Base-by-base conservation (phyloP, 1,140 invertebrate species). In the Dufourea novaeangliae region DNA sequence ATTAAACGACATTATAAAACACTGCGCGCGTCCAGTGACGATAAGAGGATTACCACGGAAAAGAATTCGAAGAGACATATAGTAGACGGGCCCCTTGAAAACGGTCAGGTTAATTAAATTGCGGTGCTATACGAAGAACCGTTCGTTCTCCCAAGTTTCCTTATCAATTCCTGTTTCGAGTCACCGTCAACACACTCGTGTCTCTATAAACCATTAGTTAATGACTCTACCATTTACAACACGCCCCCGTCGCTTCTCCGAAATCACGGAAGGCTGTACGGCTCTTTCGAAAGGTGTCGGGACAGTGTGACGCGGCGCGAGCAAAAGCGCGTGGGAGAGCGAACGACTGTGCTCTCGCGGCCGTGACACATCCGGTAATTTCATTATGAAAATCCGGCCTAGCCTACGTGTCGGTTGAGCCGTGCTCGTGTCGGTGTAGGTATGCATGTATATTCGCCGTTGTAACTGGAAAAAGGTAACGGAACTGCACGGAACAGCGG, bases 351-450 rank as follows among this genome's bases (percentile, higher is more conserved):
- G 62, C 39, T 39, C 22, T 39, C 50, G 41, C 63, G 12, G 77
- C 34, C 71, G 62, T 75, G 79, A 84, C 80, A 64, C 70, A 77
- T 52, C 64, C 66, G 70, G 82, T 85, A 87, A 87, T 85, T 85
- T 85, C 82, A 85, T 87, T 87, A 85, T 74, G 83, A 87, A 84
- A 85, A 86, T 84, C 57, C 61, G 14, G 12, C 17, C 32, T 37
- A 27, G 44, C 27, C 37, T 67, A 41, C 71, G 62, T 14, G 71
- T 39, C 46, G 59, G 17, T 8, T 54, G 22, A n/a, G 34, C 34
- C 14, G 14, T 50, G 11, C 22, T 22, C 59, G 44, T 12, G 22
- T 32, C 6, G 25, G n/a, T n/a, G n/a, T n/a, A n/a, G 17, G 46
- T n/a, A n/a, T 17, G 41, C 14, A 44, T 34, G 44, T 63, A 52